Evolutionary conservation across 2,113 vertebrate genomes (phyloP).

Genomic region (Mustela nigripes): DNA sequence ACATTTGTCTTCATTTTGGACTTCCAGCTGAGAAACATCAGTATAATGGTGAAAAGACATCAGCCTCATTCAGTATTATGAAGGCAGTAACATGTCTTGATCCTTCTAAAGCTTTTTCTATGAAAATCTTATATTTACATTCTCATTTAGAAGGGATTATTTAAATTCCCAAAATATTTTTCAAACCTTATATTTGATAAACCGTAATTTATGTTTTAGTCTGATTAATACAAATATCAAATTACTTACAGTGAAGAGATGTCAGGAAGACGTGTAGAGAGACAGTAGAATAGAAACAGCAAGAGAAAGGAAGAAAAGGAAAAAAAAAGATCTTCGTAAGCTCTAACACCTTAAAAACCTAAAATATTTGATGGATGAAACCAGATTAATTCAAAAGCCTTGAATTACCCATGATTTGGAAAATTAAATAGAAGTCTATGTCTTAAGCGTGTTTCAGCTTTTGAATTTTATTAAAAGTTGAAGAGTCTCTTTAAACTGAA

Average conservation of each 20-base stretch:
- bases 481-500: slow-evolving; percentile 18
- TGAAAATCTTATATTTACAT: background rate
- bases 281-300: background rate
- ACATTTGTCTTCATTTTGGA: slow-evolving; percentile 74
- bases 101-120: slow-evolving; percentile 30
- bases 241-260: background rate
- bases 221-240: background rate
- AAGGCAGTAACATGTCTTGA: background rate
- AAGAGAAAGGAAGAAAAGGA: background rate
- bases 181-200: background rate
- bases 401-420: background rate
- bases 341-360: background rate
- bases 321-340: background rate
- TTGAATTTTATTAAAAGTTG: slow-evolving; percentile 27
- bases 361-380: slow-evolving; percentile 19
- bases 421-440: background rate
- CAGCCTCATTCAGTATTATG: slow-evolving; percentile 8
- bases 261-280: background rate
- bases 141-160: slow-evolving; percentile 15
- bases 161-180: slow-evolving; percentile 27
- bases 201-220: background rate
- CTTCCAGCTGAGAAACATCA: slow-evolving; percentile 74
- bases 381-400: background rate
- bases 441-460: background rate
- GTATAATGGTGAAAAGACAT: slow-evolving; percentile 44